Percentiles rank a stretch among this genome's conserved stretches.
These are phyloP conservation scores for Podiceps cristatus DNA, from an alignment of 2,113 vertebrate species.

Conservation along the genomic window DNA sequence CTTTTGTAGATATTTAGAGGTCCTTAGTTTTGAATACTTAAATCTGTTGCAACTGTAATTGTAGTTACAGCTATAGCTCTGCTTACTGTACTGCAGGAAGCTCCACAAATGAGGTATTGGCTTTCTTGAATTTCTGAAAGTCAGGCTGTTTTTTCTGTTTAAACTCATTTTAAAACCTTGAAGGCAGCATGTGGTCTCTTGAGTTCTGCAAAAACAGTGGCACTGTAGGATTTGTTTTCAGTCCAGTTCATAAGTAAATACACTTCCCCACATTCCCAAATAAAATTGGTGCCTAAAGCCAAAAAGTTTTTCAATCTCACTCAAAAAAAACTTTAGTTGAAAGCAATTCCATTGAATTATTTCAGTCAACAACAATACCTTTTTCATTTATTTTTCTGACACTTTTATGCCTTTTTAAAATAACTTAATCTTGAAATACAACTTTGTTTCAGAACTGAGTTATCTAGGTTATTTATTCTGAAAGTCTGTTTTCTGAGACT, in stretches of 20 bases:
- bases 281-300: background rate
- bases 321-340: background rate
- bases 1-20: slow-evolving; percentile 58
- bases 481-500: background rate
- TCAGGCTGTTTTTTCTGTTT: background rate
- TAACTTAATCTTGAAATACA: background rate
- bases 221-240: background rate
- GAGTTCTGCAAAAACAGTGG: background rate
- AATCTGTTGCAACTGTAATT: background rate
- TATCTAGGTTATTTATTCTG: background rate
- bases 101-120: background rate
- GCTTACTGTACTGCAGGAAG: background rate
- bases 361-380: background rate
- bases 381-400: background rate
- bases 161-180: background rate
- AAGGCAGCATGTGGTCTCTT: background rate
- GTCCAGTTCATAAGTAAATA: background rate
- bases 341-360: background rate
- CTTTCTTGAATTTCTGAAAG: background rate
- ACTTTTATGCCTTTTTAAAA: background rate
- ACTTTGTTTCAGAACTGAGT: background rate
- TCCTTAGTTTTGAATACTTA: slow-evolving; percentile 23
- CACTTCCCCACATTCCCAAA: background rate
- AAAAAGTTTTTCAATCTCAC: background rate
- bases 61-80: background rate